Evolutionary conservation across 2,113 vertebrate species (phyloP).

Genomic region (Bucco capensis): DNA sequence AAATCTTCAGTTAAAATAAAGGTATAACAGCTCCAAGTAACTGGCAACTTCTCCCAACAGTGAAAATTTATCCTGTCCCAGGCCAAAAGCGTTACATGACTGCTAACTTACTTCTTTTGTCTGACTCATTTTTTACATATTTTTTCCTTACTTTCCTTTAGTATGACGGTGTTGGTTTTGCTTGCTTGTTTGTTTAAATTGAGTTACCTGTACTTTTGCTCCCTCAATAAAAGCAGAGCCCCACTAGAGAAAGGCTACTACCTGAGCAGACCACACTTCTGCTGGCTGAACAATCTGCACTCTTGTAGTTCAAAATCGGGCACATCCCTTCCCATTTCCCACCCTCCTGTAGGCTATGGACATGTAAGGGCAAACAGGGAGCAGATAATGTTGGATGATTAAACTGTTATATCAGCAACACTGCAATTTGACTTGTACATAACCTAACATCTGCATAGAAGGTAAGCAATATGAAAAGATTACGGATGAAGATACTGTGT

Average conservation of each 20-base stretch:
- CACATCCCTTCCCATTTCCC: not conserved
- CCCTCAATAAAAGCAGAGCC: not conserved
- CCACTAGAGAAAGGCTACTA: not conserved
- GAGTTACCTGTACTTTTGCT: not conserved
- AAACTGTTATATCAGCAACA: not conserved
- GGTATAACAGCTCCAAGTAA: not conserved
- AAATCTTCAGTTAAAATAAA: not conserved
- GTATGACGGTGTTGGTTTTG: not conserved
- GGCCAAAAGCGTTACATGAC: not conserved
- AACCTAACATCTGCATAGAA: rapidly evolving
- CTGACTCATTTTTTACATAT: no score
- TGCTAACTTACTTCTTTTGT: not conserved
- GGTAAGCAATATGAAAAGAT: rapidly evolving
- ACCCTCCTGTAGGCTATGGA: no score
- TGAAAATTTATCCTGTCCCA: not conserved
- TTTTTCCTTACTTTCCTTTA: not conserved
- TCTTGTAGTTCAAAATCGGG: not conserved
- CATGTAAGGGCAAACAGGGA: not conserved
- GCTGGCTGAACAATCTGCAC: not conserved
- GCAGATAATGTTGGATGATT: no score
- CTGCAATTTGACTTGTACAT: not conserved
- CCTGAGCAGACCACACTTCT: not conserved
- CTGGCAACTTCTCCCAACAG: not conserved
- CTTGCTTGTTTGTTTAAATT: not conserved
- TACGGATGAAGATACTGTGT: not conserved